Base-by-base conservation (phyloP, 2,888 invertebrate genomes). In the Ormyrus nitidulus region DNA sequence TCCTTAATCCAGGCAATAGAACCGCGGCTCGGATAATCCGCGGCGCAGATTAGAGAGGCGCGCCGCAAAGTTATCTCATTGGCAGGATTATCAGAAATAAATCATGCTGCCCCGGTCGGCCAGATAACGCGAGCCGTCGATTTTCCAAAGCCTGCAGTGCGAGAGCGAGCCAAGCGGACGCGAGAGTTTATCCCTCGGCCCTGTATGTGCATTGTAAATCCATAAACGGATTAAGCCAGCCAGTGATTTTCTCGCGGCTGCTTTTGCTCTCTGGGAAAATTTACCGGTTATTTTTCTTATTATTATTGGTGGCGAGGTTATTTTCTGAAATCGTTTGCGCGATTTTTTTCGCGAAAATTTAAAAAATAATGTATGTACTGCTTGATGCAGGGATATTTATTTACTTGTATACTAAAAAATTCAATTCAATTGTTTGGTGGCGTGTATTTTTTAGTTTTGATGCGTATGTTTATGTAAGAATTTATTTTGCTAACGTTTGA, bases 11-110 rank as follows among this genome's bases (percentile, higher is more conserved):
- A 79, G 86, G 86, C 86, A 88, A 88, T 88, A 89, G 86, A 86
- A 9, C 59, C 49, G 13, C 2, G 11, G 51, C 34, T 19, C 83
- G 87, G 88, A 87, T 90, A 89, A 90, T 88, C 89, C 85, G 64
- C 71, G 68, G 53, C 84, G 75, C 82, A 87, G 88, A 89, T 88
- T 89, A 89, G 85, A 84, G 84, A 81, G 84, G 84, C 86, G 82
- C 84, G 85, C 88, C 88, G 87, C 88, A 88, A 89, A 88, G 87
- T 85, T 89, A 88, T 89, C 89, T 87, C 85, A 85, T 85, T 84
- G 61, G 84, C 86, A 83, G 89, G 89, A 90, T 90, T 90, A 90
- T 88, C 89, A 88, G 88, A 88, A 89, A 90, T 90, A 90, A 90
- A 90, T 90, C 90, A 89, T 90, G 88, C 88, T 89, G 89, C 87